A percentile compares a stretch with the other conserved stretches of the same genome.
Conservation (phyloP, 1,140 invertebrate species). For the Drosophila orosa region DNA sequence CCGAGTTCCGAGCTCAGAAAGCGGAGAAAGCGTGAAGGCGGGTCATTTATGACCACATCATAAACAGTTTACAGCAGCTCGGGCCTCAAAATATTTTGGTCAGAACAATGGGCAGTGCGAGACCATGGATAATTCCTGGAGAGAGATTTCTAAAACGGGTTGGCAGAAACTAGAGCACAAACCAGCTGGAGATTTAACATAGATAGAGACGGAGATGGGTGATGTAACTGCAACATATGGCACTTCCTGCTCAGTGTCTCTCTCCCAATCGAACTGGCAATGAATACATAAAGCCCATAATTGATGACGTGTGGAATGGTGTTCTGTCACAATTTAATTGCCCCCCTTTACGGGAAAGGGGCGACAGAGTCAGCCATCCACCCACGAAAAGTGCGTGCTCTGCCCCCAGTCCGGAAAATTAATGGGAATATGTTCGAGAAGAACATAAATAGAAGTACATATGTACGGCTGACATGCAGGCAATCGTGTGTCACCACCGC, state of each 20-base stretch:
- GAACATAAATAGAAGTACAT: slow-evolving; percentile 51
- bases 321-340: slow-evolving; percentile 70
- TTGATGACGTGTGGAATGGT: slow-evolving; percentile 65
- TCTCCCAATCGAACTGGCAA: slow-evolving; percentile 41
- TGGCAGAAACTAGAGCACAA: slow-evolving; percentile 39
- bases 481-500: slow-evolving; percentile 43
- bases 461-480: slow-evolving; percentile 31
- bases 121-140: slow-evolving; percentile 53
- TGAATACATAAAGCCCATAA: slow-evolving; percentile 56
- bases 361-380: slow-evolving; percentile 13
- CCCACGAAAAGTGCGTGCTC: slow-evolving; percentile 47
- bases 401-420: slow-evolving; percentile 35
- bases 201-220: slow-evolving; percentile 3
- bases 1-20: slow-evolving; percentile 5
- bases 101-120: slow-evolving; percentile 44
- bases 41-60: slow-evolving; percentile 61
- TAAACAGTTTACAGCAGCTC: slow-evolving; percentile 65
- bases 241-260: neutral
- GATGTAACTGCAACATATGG: slow-evolving; percentile 60
- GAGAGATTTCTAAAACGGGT: slow-evolving; percentile 42
- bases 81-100: slow-evolving; percentile 75
- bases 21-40: slow-evolving; percentile 72
- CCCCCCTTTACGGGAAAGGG: slow-evolving; percentile 18
- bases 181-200: slow-evolving; percentile 1
- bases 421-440: slow-evolving; percentile 58